Evolutionary conservation across 1,140 invertebrate genomes (phyloP), one percentile per base, ranked within the genome.

Genomic region (Drosophila yakuba): DNA sequence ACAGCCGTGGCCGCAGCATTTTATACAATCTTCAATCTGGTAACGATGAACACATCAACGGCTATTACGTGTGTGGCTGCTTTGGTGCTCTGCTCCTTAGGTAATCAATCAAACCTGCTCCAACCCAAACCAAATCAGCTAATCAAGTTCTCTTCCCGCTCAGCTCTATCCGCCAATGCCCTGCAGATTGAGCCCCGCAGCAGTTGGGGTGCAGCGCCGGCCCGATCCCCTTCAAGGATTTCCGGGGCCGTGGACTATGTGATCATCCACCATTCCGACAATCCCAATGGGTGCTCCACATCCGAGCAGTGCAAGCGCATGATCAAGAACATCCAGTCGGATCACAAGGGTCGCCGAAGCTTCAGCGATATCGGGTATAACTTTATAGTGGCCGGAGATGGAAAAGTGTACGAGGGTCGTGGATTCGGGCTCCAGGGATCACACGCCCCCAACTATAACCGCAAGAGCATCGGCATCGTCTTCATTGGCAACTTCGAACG

Each of bases 361-460:
- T 97, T 96, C 95, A 93, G 92, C 79, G 96, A 97, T 79, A 96
- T 95, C 77, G 93, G 96, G 93, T 94, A 97, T 93, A 94, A 93
- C 74, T 94, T 94, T 50, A 93, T 88, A 7, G 92, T 93, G 23
- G 94, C 94, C 38, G 93, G 94, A 36, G 94, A 95, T 74, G 94
- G 94, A 10, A 90, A 93, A 2, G 93, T 94, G 3, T 95, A 94
- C 74, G 95, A 96, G 82, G 96, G 95, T 0, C 94, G 96, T n/a
- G 96, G 96, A 2, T 97, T 96, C 94, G 93, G 94, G 7, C 86
- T 92, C 2, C 82, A 94, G 0, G 96, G 96, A 0, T 94, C 95
- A 0, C 96, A 97, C 81, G 93, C 95, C 0, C 91, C 93, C 4
- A 93, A 93, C 28, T 96, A 95, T 77, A 97, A 97, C 80, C 84